phyloP scores from a whole-genome alignment of 2,113 vertebrate species.

The Anser cygnoides region DNA sequence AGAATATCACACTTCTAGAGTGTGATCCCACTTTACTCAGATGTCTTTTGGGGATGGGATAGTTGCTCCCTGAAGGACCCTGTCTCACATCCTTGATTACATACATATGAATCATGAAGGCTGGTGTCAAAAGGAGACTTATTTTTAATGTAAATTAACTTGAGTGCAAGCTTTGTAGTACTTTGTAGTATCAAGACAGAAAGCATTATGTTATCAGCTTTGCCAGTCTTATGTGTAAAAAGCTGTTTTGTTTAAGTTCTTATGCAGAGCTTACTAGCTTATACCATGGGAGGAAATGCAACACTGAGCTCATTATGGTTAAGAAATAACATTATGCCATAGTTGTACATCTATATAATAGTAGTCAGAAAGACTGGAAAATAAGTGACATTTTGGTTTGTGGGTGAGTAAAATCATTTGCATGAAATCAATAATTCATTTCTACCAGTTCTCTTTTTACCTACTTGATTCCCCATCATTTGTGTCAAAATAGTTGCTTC shows the following conservation, averaged over 20 bases:
- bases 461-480: not conserved
- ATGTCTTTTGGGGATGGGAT: not conserved
- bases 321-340: not conserved
- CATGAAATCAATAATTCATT: conserved; percentile 22
- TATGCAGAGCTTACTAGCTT: not conserved
- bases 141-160: not conserved
- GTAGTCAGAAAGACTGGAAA: not conserved
- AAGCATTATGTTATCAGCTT: not conserved
- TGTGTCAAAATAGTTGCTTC: conserved; percentile 6
- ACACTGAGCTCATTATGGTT: not conserved
- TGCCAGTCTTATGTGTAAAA: not conserved
- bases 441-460: not conserved
- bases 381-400: not conserved
- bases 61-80: not conserved
- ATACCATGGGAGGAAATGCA: not conserved
- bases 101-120: not conserved
- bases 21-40: not conserved
- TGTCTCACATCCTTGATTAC: not conserved
- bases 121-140: not conserved
- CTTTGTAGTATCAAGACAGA: not conserved
- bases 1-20: not conserved
- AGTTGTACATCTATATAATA: not conserved
- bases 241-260: not conserved
- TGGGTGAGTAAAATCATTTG: not conserved
- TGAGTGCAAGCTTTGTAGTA: not conserved